Percentiles rank a stretch among this genome's conserved stretches.
phyloP scores from a whole-genome alignment of 1,140 invertebrate genomes.

The Drosophila ogumai region DNA sequence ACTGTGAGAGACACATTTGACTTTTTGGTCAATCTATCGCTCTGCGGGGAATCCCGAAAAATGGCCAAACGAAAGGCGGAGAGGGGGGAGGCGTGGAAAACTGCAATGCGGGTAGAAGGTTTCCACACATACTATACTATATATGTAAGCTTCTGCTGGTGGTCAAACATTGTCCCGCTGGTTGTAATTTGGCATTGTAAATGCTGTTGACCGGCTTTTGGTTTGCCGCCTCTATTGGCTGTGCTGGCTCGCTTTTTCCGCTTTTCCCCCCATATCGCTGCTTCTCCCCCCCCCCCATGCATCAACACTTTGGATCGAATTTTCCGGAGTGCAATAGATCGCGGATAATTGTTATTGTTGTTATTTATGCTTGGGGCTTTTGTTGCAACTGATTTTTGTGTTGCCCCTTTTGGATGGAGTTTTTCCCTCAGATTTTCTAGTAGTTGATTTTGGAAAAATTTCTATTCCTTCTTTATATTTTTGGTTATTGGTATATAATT shows the following conservation, averaged over 20 bases:
- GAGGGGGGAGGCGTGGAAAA: conserved; percentile 1
- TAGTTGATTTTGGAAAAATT: background rate
- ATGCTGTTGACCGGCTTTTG: conserved; percentile 40
- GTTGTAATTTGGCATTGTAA: conserved; percentile 53
- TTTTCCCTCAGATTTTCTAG: conserved; percentile 4
- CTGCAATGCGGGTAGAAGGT: conserved; percentile 25
- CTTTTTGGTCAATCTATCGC: conserved; percentile 39
- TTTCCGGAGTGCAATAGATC: conserved; percentile 31
- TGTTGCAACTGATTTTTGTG: conserved; percentile 15
- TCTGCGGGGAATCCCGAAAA: conserved; percentile 12
- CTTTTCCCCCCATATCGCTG: background rate
- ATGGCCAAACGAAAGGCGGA: background rate
- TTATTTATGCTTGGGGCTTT: conserved; percentile 57
- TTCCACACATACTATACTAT: background rate
- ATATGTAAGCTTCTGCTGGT: conserved; percentile 4
- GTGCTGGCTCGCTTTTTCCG: background rate
- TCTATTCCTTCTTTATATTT: background rate
- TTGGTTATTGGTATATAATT: background rate
- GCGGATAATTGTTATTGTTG: conserved; percentile 67
- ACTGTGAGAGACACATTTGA: conserved; percentile 41
- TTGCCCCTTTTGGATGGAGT: background rate
- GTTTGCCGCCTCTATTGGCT: conserved; percentile 30
- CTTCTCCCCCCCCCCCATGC: conserved; percentile 1
- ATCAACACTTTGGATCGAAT: conserved; percentile 25
- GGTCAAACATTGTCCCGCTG: conserved; percentile 40